Evolutionary conservation across 2,888 invertebrate species (phyloP), one percentile per base, ranked within the genome.

Genomic region (Metalampra italica): DNA sequence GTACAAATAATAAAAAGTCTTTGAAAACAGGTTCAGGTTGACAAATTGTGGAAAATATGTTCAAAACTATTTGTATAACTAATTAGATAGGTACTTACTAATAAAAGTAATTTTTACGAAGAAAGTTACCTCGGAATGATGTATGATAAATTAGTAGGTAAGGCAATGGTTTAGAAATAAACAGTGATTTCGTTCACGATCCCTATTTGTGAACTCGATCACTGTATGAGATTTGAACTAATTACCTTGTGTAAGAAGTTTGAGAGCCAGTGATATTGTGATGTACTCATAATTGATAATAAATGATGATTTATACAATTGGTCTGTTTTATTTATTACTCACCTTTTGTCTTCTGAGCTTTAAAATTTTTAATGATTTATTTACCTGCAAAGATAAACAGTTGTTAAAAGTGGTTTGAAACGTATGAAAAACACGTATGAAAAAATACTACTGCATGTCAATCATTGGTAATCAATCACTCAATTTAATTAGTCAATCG

Each of bases 101-200:
- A 34, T 11, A 34, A 11, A 34, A 34, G 12, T 38, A 45, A 41
- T 22, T 40, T 46, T 43, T 48, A 49, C 49, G 47, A 52, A 40
- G 29, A 43, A 32, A 32, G 56, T 54, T 69, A 66, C 64, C 63
- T 69, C 64, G 56, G 57, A 62, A 62, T 55, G 64, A 59, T 60
- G 57, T 49, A 5, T 46, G 50, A 37, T 9, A n/a, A n/a, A n/a
- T n/a, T n/a, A n/a, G n/a, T n/a, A n/a, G n/a, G n/a, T n/a, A n/a
- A n/a, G 12, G 15, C 29, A 42, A 14, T 42, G 44, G 47, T 29
- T n/a, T 41, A 43, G 13, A 32, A 8, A 34, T 2, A 12, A 39
- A 15, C 79, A 87, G 75, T 73, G 57, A 87, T 86, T 69, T 59
- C 60, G 70, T 52, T 82, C 87, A 88, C 86, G 87, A 87, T 68